These are phyloP conservation scores for Alligator sinensis DNA, from an alignment of 2,113 vertebrate genomes.

Conservation along the genomic window DNA sequence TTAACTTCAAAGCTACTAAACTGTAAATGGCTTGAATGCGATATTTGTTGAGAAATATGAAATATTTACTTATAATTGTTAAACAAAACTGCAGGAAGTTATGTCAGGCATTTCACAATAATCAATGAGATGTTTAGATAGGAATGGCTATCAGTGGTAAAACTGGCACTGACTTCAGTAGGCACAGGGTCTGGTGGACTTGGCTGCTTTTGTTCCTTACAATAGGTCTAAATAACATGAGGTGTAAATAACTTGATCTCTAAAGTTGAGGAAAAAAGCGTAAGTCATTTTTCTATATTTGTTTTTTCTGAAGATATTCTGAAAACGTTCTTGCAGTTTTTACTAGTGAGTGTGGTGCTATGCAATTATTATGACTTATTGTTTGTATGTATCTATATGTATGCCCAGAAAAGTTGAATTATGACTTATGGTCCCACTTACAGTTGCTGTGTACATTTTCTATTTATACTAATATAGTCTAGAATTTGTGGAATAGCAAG, in stretches of 20 bases:
- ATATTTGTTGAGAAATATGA: not conserved
- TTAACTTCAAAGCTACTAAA: not conserved
- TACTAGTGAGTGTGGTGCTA: not conserved
- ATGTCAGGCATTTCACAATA: not conserved
- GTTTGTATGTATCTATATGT: not conserved
- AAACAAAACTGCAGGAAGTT: not conserved
- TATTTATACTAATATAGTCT: slow-evolving; percentile 55
- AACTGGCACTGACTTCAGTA: not conserved
- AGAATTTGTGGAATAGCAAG: slow-evolving; percentile 33
- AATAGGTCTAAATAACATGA: not conserved
- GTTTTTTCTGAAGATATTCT: not conserved
- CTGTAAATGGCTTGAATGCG: not conserved
- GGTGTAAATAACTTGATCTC: not conserved
- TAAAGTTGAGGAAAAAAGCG: not conserved
- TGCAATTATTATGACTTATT: not conserved
- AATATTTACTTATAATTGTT: not conserved
- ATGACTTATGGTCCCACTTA: slow-evolving; percentile 8
- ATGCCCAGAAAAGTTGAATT: slow-evolving; percentile 14
- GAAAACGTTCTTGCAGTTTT: not conserved
- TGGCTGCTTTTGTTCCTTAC: not conserved
- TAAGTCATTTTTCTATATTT: not conserved
- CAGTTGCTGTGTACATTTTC: slow-evolving; percentile 56
- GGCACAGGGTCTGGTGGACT: not conserved
- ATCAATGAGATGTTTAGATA: not conserved
- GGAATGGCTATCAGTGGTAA: not conserved